A percentile compares a stretch with the other conserved stretches of the same genome.
These are phyloP conservation scores for Cephonodes hylas DNA, from an alignment of 2,888 invertebrate genomes.

Conservation along the genomic window DNA sequence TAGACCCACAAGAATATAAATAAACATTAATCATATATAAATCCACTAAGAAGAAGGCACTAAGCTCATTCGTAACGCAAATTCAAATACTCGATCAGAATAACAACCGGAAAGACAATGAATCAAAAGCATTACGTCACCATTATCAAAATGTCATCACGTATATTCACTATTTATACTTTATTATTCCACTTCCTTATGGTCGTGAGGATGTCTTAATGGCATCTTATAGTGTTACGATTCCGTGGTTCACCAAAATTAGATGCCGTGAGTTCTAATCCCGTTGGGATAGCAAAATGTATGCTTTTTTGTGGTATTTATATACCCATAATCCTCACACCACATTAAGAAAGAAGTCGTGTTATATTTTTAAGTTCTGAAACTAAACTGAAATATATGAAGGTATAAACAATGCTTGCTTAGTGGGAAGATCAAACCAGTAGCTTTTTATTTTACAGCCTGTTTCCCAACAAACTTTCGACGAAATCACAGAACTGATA, in stretches of 20 bases:
- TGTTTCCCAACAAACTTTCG: too few species aligned
- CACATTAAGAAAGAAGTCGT: too few species aligned
- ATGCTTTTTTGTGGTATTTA: too few species aligned
- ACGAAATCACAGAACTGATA: too few species aligned
- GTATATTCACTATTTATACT: neutral
- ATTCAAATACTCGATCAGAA: neutral
- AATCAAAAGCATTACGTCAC: conserved; percentile 1
- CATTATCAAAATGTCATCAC: neutral
- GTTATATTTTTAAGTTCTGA: too few species aligned
- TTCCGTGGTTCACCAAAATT: neutral
- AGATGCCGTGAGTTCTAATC: neutral
- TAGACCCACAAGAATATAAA: neutral
- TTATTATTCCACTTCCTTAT: neutral
- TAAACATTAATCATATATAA: neutral
- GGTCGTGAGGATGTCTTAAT: neutral
- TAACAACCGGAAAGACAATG: neutral
- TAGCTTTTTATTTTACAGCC: too few species aligned
- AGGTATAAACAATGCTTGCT: too few species aligned
- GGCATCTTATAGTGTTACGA: neutral
- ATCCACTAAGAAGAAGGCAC: neutral
- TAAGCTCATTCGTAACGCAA: neutral
- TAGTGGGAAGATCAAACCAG: too few species aligned
- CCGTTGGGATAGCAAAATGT: too few species aligned
- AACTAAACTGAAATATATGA: too few species aligned
- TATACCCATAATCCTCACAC: too few species aligned